Evolutionary conservation across 2,797 vertebrate species (phyloP), one percentile per base, ranked within the genome.

Genomic region (Galagoides demidoff): DNA sequence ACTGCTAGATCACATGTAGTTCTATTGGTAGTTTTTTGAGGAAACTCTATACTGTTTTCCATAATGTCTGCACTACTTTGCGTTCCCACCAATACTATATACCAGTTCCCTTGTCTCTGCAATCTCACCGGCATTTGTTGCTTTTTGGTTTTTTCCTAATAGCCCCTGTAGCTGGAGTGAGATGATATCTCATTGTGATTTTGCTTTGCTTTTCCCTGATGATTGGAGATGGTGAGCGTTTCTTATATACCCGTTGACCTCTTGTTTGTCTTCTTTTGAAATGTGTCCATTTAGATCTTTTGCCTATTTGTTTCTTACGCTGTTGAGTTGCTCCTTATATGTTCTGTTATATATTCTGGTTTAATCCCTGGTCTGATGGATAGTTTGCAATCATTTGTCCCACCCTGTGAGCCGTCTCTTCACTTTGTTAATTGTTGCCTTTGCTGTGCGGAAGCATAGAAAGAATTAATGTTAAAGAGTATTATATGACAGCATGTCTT

Each of bases 401-500:
- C 52, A 57, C 37, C 55, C 49, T 57, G 49, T 25, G 13, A 22
- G 7, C 37, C 57, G 1, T 37, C 20, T 57, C 4, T 57, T 25
- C 13, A 25, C 52, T 79, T 78, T 13, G 3, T 34, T 31, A 31
- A 64, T 64, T 25, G 0, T 79, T 57, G 57, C 77, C 49, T 37
- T 57, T 57, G n/a, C 22, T 5, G 1, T 79, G 13, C 77, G 39
- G 34, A 81, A 39, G 34, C 55, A 37, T 59, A 81, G 16, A 89
- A 90, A 66, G 64, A 66, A 66, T 66, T 66, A 66, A 66, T 66
- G 63, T 66, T 66, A 94, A 91, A 22, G 13, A 63, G 22, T 82
- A 74, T 92, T 81, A 79, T 55, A 74, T 61, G 34, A 79, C 45
- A 92, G 86, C 93, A 61, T 59, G 12, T 68, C 13, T 68, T 95